phyloP scores from a whole-genome alignment of 2,113 vertebrate species.

The Ctenodactylus gundi region DNA sequence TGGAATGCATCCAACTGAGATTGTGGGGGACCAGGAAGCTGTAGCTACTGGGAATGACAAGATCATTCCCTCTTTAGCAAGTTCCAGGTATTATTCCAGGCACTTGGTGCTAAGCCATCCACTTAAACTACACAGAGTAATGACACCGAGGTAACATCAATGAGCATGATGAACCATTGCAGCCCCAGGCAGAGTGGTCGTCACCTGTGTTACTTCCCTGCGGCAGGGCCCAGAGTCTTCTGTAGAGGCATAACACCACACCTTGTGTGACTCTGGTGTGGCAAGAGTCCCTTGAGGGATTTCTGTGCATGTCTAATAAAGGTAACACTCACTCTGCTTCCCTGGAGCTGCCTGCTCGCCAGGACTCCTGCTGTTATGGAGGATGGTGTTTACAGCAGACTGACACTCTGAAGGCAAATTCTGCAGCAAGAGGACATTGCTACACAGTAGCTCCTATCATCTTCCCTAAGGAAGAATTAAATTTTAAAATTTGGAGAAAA shows the following conservation, averaged over 20 bases:
- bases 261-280: background rate
- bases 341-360: background rate
- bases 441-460: background rate
- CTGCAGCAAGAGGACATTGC: background rate
- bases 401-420: conserved; percentile 30
- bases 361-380: background rate
- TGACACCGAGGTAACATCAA: background rate
- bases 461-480: conserved; percentile 20
- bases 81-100: background rate
- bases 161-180: background rate
- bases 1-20: background rate
- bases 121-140: background rate
- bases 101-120: background rate
- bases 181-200: background rate
- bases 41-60: background rate
- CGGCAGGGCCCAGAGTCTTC: background rate
- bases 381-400: background rate
- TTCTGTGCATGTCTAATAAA: background rate
- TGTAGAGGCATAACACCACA: background rate
- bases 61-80: background rate
- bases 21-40: too few species aligned
- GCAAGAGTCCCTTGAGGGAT: background rate
- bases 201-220: background rate
- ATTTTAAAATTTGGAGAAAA: conserved; percentile 34
- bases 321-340: background rate